Base-by-base conservation (phyloP, 2,888 invertebrate genomes). In the Amphipyra tragopoginis region DNA sequence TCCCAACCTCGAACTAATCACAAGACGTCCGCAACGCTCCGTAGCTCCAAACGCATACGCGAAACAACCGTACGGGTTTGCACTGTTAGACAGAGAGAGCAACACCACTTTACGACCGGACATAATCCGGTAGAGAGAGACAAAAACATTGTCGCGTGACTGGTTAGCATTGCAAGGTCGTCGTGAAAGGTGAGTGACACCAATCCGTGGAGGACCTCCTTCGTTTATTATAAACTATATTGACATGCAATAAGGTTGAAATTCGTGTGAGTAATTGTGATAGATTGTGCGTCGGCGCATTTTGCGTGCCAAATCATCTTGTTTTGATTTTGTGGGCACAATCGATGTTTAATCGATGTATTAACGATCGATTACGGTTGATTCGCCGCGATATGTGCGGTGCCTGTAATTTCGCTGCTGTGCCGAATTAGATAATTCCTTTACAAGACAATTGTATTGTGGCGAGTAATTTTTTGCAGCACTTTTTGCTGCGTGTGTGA, bases 131-230 rank as follows among this genome's bases (percentile, higher is more conserved):
- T 7, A 73, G 82, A 89, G 72, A 70, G 85, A 84, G 88, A 89
- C 62, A 74, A 85, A 61, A 71, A 81, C 78, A 86, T 64, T 81
- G 85, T 86, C 86, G 88, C 86, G 86, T 84, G 90, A 93, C 94
- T 86, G 89, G 93, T 93, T 93, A 93, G 89, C 94, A 95, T 94
- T 94, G 95, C 94, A 95, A 95, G 95, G 95, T 93, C 94, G 94
- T 89, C 81, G 49, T 75, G 72, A 83, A 86, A 86, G 94, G 93
- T 94, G 90, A 93, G 79, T 90, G 94, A 93, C 93, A 89, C 85
- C 77, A 77, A 78, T 84, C 54, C 49, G 15, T 72, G 49, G 56
- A 64, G 48, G 21, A 29, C 11, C 5, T 0, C 34, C 4, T 34
- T 15, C 55, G 59, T 33, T 45, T 40, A 67, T 55, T 60, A 61